Evolutionary conservation across 2,888 invertebrate species (phyloP).

Genomic region (Eueremaeus valkanovi): DNA sequence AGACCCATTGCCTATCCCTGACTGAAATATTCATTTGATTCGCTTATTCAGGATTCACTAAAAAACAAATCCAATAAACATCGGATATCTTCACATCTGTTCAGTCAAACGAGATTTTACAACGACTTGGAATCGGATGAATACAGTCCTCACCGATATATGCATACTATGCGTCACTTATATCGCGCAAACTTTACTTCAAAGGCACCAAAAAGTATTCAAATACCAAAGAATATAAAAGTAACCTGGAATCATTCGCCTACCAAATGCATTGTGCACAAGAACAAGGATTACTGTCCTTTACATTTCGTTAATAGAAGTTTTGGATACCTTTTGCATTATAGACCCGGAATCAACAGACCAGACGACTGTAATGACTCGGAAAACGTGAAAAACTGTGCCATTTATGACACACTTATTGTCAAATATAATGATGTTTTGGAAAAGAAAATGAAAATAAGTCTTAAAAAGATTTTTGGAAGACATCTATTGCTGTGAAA

Average conservation of each 20-base stretch:
- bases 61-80: background rate
- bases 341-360: background rate
- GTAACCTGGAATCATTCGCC: constrained; percentile 26
- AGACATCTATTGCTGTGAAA: too few species aligned
- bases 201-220: constrained; percentile 16
- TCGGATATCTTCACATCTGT: background rate
- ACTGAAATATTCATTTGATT: too few species aligned
- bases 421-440: background rate
- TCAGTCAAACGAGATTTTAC: background rate
- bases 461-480: background rate
- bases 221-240: constrained; percentile 13
- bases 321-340: background rate
- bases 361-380: background rate
- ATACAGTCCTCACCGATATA: background rate
- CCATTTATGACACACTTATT: background rate
- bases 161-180: constrained; percentile 36
- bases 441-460: background rate
- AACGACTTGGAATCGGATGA: background rate
- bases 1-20: too few species aligned
- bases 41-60: background rate
- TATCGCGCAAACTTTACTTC: background rate
- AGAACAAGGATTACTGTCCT: background rate
- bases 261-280: constrained; percentile 5
- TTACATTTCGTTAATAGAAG: background rate
- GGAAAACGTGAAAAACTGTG: background rate